Evolutionary conservation across 2,888 invertebrate species (phyloP), one percentile per base, ranked within the genome.

Genomic region (Allygus modestus): DNA sequence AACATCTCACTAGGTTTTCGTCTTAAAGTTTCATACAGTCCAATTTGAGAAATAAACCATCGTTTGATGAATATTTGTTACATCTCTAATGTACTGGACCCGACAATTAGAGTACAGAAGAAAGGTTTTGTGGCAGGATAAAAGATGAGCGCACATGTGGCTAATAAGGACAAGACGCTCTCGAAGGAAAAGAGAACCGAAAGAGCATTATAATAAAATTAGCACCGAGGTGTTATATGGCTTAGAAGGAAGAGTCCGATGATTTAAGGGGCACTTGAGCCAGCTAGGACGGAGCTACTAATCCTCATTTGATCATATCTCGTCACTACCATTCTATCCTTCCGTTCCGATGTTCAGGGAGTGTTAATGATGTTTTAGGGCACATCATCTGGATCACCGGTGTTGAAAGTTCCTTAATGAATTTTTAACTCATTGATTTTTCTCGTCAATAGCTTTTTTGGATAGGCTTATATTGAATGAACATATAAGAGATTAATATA

Each of bases 141-240:
- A n/a, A n/a, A n/a, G n/a, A n/a, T n/a, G n/a, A n/a, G 20, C 20
- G 23, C 4, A 54, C 46, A 23, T 54, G 23, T 23, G 54, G 54
- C 54, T n/a, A 9, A 12, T 15, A 54, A 54, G 23, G 15, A 9
- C 23, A 23, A 54, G 54, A 23, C 54, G 20, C 20, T 46, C n/a
- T 46, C 54, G 7, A 23, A 23, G 65, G 26, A 26, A 28, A 77
- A 77, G 77, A 20, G 20, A 69, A 31, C 41, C 37, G 71, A 77
- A 77, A 77, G 51, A 77, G 28, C 43, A 46, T 77, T 46, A 77
- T 46, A 77, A 77, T 77, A 51, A 77, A 77, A 77, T 77, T 77
- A 77, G 51, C 77, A 51, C 41, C 15, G 77, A 77, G 77, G 46
- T 37, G 51, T 17, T 43, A 77, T 77, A 46, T 43, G 77, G 77